Evolutionary conservation across 2,888 invertebrate genomes (phyloP), one percentile per base, ranked within the genome.

Genomic region (Apamea crenata): DNA sequence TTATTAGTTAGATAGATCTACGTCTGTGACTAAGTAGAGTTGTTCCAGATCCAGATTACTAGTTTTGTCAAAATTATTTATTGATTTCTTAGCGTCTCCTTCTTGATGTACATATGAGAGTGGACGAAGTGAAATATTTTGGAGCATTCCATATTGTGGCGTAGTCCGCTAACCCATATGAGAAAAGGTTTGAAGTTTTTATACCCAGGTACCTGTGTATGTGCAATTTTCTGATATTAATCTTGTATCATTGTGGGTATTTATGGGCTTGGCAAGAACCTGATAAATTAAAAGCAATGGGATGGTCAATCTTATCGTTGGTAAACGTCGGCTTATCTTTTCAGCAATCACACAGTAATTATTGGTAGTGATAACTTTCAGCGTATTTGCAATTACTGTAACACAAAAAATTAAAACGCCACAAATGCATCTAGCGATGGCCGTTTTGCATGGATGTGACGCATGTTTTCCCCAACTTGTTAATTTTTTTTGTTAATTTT

Each of bases 181-280:
- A 53, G 53, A 32, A 25, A 25, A 53, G 6, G 29, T 25, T 18
- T 53, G 10, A 36, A 56, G 3, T 6, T 70, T 53, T 25, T 7
- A 25, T 47, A 53, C 1, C 32, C 25, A 25, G 10, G 18, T 10
- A 29, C 12, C 14, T 25, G 18, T 12, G 10, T 7, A n/a, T 12
- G 10, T 7, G 32, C 7, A 66, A 1, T 66, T 63, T 25, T 44
- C 18, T 59, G 32, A 59, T 74, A n/a, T 16, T 5, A 47, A 75
- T 50, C 10, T 47, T 21, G n/a, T 76, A 61, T 8, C 36, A n/a
- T 16, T 21, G 7, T 53, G 21, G 21, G 16, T 40, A 14, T 53
- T 73, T 18, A 44, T 53, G 70, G 78, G 83, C 61, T 83, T 77
- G 81, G 61, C 44, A 71, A 59, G 21, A 50, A 5, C 25, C 10